These are phyloP conservation scores for Eristalis tenax DNA, from an alignment of 2,888 invertebrate genomes.

Conservation along the genomic window DNA sequence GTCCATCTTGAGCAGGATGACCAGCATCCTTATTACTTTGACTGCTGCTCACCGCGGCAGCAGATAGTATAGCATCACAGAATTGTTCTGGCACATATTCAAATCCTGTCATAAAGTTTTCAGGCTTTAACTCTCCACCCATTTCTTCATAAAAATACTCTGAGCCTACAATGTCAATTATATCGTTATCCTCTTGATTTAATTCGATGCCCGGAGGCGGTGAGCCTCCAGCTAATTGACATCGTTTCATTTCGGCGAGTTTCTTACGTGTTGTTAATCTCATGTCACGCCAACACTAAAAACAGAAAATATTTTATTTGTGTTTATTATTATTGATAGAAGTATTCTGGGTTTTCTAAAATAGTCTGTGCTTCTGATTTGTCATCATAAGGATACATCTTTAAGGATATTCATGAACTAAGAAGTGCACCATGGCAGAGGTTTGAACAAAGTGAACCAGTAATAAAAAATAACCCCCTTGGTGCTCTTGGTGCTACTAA, in stretches of 20 bases:
- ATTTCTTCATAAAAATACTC: conserved; percentile 80
- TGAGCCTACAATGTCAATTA: conserved; percentile 79
- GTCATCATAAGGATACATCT: neutral
- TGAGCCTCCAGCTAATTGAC: conserved; percentile 79
- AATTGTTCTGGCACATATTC: conserved; percentile 80
- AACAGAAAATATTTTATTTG: neutral
- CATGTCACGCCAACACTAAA: conserved; percentile 81
- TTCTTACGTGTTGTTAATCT: conserved; percentile 79
- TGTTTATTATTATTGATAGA: neutral
- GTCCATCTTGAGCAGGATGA: conserved; percentile 78
- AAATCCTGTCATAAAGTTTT: conserved; percentile 79
- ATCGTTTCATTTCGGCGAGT: conserved; percentile 79
- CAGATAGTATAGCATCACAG: conserved; percentile 79
- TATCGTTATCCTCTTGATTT: conserved; percentile 80
- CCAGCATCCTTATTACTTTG: conserved; percentile 76
- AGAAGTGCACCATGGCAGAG: too few species aligned
- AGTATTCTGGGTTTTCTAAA: neutral
- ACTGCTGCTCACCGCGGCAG: conserved; percentile 77
- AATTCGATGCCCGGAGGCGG: conserved; percentile 80
- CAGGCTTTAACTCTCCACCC: conserved; percentile 79
- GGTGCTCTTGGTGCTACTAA: too few species aligned
- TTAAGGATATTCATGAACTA: too few species aligned
- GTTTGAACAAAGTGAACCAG: too few species aligned
- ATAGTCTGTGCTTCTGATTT: too few species aligned
- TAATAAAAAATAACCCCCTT: too few species aligned